A percentile compares a stretch with the other conserved stretches of the same genome.
Conservation (phyloP, 1,140 invertebrate species). For the Drosophila tropicalis region DNA sequence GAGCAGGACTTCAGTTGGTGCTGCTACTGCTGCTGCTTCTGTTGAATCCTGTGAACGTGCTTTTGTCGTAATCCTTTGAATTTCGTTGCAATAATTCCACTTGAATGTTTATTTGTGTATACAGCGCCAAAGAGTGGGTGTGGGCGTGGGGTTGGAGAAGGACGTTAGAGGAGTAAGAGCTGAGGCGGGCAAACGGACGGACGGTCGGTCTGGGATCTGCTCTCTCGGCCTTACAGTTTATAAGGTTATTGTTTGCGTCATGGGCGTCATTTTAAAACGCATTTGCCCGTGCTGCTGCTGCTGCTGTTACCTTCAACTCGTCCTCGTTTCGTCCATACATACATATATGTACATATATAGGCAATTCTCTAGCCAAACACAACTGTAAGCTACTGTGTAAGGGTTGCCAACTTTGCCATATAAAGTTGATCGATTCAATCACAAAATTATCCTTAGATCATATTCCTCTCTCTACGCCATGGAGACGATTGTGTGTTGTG, state of each 20-base stretch:
- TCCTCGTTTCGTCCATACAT: neutral
- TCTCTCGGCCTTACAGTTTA: constrained; percentile 61
- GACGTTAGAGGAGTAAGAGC: neutral
- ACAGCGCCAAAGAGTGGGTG: constrained; percentile 41
- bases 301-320: constrained; percentile 23
- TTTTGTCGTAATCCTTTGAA: constrained; percentile 83
- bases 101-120: constrained; percentile 82
- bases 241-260: constrained; percentile 81
- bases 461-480: too few species aligned
- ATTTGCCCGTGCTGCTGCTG: constrained; percentile 33
- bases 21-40: constrained; percentile 38
- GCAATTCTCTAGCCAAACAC: constrained; percentile 27
- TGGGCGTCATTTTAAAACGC: constrained; percentile 72
- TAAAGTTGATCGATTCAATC: neutral
- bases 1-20: constrained; percentile 34
- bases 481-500: too few species aligned
- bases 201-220: neutral
- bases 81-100: constrained; percentile 83
- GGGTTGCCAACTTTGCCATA: neutral
- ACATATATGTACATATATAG: constrained; percentile 23
- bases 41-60: constrained; percentile 81
- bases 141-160: neutral
- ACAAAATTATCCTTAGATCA: too few species aligned
- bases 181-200: neutral
- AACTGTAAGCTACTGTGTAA: neutral